A percentile compares a stretch with the other conserved stretches of the same genome.
Conservation (phyloP, 2,888 invertebrate species). For the Cheilosia vernalis region DNA sequence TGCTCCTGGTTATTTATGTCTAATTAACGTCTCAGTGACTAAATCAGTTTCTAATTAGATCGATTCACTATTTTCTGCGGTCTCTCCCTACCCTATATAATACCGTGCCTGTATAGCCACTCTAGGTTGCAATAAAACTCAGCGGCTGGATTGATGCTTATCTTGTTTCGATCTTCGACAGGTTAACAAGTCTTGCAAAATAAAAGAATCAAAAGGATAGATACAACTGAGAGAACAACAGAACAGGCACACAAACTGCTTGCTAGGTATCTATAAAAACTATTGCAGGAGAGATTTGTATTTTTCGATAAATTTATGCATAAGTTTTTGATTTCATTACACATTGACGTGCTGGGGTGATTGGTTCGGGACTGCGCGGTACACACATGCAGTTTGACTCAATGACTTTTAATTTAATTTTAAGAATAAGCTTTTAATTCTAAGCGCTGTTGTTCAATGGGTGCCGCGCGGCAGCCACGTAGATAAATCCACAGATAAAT, state of each 20-base stretch:
- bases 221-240: slow-evolving; percentile 35
- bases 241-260: slow-evolving; percentile 40
- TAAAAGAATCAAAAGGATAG: slow-evolving; percentile 36
- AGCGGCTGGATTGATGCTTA: slow-evolving; percentile 47
- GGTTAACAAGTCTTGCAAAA: slow-evolving; percentile 70
- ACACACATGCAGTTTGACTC: background rate
- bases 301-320: slow-evolving; percentile 67
- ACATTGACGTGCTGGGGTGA: background rate
- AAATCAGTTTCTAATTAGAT: slow-evolving; percentile 73
- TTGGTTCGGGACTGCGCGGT: background rate
- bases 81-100: background rate
- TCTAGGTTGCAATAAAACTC: slow-evolving; percentile 46
- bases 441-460: slow-evolving; percentile 62
- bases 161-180: slow-evolving; percentile 67
- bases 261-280: slow-evolving; percentile 34
- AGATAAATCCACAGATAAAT: slow-evolving; percentile 59
- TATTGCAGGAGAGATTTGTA: slow-evolving; percentile 59
- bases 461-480: slow-evolving; percentile 58
- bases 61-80: slow-evolving; percentile 47
- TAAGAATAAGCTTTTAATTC: slow-evolving; percentile 69
- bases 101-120: background rate
- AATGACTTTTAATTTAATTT: slow-evolving; percentile 60
- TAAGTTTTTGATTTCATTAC: slow-evolving; percentile 58
- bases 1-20: slow-evolving; percentile 71
- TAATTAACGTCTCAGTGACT: slow-evolving; percentile 72